Evolutionary conservation across 2,113 vertebrate species (phyloP), one percentile per base, ranked within the genome.

Genomic region (Lepisosteus osseus): DNA sequence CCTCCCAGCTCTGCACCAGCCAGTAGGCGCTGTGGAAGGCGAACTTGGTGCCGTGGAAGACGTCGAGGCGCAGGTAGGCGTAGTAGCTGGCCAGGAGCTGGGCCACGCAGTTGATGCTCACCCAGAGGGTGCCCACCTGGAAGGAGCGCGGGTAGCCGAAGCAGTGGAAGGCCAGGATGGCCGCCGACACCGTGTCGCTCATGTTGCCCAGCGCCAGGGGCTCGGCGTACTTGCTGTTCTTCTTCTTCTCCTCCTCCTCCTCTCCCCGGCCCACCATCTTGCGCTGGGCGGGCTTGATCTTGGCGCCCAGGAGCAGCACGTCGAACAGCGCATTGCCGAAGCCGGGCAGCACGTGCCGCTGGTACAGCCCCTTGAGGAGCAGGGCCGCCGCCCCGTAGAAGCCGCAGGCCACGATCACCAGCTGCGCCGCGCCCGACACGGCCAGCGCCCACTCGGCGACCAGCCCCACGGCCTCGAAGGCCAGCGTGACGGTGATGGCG

Each of bases 41-140:
- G 14, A 65, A 72, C 66, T 76, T 76, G 64, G 55, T 72, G 65
- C 55, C 61, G 65, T 76, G 67, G 59, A 68, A 76, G 40, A 29
- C 56, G 12, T 76, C 74, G 2, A 57, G 59, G 0, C 70, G 64
- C 57, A 76, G 70, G 51, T 42, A 72, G 51, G 74, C 74, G 12
- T 76, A 76, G 74, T 76, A 76, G 65, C 70, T 72, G 70, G 74
- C 74, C 12, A 76, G 57, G 47, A 76, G 65, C 70, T 68, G 74
- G 41, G 74, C 57, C 1, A 7, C 56, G 4, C 55, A 55, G 43
- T 76, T 51, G 15, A 76, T 64, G 59, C 70, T 76, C 41, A 76
- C 47, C 74, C 74, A 76, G 55, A 76, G 70, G 69, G 3, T 70
- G 45, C 74, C 74, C 56, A 69, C 70, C 59, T 68, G 65, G 64